Evolutionary conservation across 2,797 vertebrate species (phyloP).

Genomic region (Anableps anableps): DNA sequence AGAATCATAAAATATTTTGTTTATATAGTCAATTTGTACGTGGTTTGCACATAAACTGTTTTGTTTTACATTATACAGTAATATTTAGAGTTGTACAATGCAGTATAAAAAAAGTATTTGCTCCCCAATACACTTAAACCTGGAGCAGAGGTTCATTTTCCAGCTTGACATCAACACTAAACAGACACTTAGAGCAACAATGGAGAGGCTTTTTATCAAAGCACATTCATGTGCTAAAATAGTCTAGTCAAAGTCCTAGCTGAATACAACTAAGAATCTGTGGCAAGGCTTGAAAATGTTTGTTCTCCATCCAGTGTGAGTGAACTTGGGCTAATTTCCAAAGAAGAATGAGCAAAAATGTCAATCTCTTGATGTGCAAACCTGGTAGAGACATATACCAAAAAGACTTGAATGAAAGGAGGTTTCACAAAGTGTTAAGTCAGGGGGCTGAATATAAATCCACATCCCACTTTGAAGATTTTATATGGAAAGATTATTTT

Average conservation of each 20-base stretch:
- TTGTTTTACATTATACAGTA: not conserved
- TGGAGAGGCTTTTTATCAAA: not conserved
- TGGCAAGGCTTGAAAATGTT: not conserved
- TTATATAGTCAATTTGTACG: too few species aligned
- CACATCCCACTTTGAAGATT: not conserved
- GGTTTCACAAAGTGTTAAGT: not conserved
- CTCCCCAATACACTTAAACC: not conserved
- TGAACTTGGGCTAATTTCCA: not conserved
- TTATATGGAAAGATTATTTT: too few species aligned
- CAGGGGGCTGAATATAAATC: too few species aligned
- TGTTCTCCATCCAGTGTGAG: not conserved
- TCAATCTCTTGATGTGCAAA: not conserved
- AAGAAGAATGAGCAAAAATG: not conserved
- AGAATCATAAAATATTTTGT: too few species aligned
- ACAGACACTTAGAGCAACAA: not conserved
- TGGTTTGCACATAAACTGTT: too few species aligned
- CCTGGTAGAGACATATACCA: not conserved
- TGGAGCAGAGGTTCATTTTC: not conserved
- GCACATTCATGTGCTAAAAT: not conserved
- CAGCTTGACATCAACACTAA: not conserved
- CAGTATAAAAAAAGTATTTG: not conserved
- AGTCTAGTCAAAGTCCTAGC: constrained; percentile 1
- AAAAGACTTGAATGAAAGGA: not conserved
- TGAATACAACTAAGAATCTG: not conserved
- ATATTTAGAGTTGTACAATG: not conserved